Evolutionary conservation across 2,113 vertebrate genomes (phyloP).

Genomic region (Nothocercus julius): DNA sequence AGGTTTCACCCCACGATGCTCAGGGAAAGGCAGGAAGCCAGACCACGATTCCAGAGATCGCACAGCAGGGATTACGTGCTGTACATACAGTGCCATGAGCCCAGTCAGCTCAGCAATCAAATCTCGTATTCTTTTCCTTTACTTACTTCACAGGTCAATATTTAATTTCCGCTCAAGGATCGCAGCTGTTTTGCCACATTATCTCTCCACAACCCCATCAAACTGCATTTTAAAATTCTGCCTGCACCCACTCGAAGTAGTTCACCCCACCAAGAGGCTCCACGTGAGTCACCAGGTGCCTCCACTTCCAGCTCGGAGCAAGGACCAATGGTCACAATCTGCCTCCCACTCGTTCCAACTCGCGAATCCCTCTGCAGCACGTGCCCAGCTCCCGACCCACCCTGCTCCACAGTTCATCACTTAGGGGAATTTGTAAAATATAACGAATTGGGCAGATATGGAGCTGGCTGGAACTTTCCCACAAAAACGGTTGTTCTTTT

Average conservation of each 20-base stretch:
- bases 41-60: not conserved
- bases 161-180: slow-evolving; percentile 11
- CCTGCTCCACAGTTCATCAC: not conserved
- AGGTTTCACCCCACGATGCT: not conserved
- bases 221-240: slow-evolving; percentile 23
- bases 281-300: not conserved
- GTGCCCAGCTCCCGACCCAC: not conserved
- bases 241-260: not conserved
- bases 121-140: not conserved
- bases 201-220: slow-evolving; percentile 8
- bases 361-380: not conserved
- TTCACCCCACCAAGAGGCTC: not conserved
- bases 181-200: not conserved
- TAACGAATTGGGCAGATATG: rapidly evolving
- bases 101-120: not conserved
- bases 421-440: not conserved
- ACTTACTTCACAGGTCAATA: not conserved
- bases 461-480: not conserved
- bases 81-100: not conserved
- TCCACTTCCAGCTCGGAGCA: slow-evolving; percentile 6
- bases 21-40: not conserved
- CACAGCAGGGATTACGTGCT: not conserved
- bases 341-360: not conserved
- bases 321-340: not conserved
- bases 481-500: rapidly evolving